Evolutionary conservation across 2,888 invertebrate genomes (phyloP), one percentile per base, ranked within the genome.

Genomic region (Acronicta aceris): DNA sequence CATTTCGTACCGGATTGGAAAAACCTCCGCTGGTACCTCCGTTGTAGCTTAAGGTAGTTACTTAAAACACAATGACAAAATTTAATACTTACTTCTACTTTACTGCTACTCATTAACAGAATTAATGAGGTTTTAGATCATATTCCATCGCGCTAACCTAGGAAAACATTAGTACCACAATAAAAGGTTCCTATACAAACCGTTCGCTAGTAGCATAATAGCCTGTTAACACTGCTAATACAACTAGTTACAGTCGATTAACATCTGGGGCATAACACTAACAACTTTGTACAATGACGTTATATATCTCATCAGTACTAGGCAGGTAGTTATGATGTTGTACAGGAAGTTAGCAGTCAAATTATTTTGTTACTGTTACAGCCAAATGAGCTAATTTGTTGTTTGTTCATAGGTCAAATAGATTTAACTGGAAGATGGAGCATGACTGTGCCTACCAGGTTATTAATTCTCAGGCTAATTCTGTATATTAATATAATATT

Each of bases 241-340:
- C 42, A 62, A 55, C 47, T 64, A 62, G 54, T 53, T 56, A 56
- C 55, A 54, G 57, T 60, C 50, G 57, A 74, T 69, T 74, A 65
- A 50, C 58, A 77, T 74, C 70, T 59, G 38, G 74, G 70, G 47
- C 65, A 54, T 36, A 57, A 36, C 17, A 47, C 38, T 48, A 48
- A 54, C 59, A 62, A 64, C 59, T 69, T 58, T 53, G 46, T 65
- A 30, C 21, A 16, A 53, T 38, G 38, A 38, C 6, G n/a, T 38
- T 36, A 43, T 17, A 41, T 48, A 27, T 46, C 40, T 56, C 42
- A 40, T 69, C 45, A 74, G 9, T 61, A 40, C 46, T 52, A 38
- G 25, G 49, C 2, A n/a, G 40, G 45, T 51, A 65, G 66, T 49
- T 65, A 65, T 47, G 42, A 57, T 36, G 41, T 17, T 40, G 27